Evolutionary conservation across 1,140 invertebrate genomes (phyloP), one percentile per base, ranked within the genome.

Genomic region (Tetragnatha versicolor): DNA sequence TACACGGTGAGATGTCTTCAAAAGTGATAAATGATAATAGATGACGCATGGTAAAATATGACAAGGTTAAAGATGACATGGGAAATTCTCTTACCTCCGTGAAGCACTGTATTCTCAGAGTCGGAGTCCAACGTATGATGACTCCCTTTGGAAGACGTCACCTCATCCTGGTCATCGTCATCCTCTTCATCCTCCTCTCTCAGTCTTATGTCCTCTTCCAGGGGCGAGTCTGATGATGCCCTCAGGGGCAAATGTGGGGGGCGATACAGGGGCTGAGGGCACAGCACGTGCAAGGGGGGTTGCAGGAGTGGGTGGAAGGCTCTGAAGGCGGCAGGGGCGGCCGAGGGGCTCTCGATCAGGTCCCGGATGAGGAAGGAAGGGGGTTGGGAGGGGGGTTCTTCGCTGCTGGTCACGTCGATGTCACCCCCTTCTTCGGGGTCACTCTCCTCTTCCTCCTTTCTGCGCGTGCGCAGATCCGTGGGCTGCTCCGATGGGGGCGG

Each of bases 141-240:
- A 77, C 73, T 77, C 12, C 60, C 73, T 39, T 77, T 77, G 45
- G 73, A 77, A 2, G 73, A 77, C 9, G 73, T 77, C 31, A 77
- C 73, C 20, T 77, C 73, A 39, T 77, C 73, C 17, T 27, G 55
- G 20, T 77, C 73, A 10, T 77, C 73, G 45, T 77, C 73, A 2
- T 73, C 70, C 7, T 61, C 53, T 17, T 73, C 70, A 33, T 73
- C 70, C 4, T 58, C 49, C n/a, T 47, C 45, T 20, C 51, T 47
- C 22, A 9, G 5, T 27, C 31, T 66, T 27, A 39, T 53, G 3
- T 72, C 68, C 0, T 73, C 70, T 1, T 61, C 51, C 25, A 35
- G 33, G 1, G 69, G 60, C 7, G 22, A 17, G n/a, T 60, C 70
- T 6, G 66, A 49, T 35, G 66, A 69, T 17, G 51, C 42, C 33